Base-by-base conservation (phyloP, 64 coral and sea anemone genomes). In the Platygyra sinensis region DNA sequence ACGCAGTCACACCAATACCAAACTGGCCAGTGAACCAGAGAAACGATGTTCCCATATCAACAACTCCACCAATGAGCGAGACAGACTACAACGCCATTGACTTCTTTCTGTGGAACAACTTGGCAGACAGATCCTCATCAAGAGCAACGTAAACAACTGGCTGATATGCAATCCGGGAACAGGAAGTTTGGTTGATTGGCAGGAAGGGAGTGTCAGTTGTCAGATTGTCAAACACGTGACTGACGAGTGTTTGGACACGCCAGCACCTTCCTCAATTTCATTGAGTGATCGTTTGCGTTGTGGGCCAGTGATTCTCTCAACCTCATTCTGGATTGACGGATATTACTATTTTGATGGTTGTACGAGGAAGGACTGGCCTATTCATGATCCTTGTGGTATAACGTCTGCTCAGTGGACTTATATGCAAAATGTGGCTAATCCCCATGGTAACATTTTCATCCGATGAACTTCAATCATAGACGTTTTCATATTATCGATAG, bases 101-200 rank as follows among this genome's bases (percentile, higher is more conserved):
- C 25, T 96, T 96, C 29, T 50, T 28, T 0, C 20, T 76, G 17
- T 96, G 94, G 94, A 86, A 69, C 54, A 87, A 19, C 9, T 96
- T 87, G 94, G 91, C 3, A 83, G 13, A 1, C 62, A 96, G 28
- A 20, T 96, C 63, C 52, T 96, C 71, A 81, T 96, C 24, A 93
- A 96, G 54, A 86, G 86, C 3, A 96, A 89, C 36, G 46, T 80
- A 17, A 86, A 79, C 74, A 90, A 96, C 52, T 96, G 94, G 94
- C 57, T 96, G 62, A 49, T 87, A 3, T 96, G 94, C 61, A 18
- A 38, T 52, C 76, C 79, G 18, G 87, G 90, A 78, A 86, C 62
- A 11, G 94, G 94, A 9, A 88, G 84, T 78, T 49, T 96, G 30
- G 86, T 89, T 15, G 51, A 79, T 67, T 96, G 90, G 94, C 73